Base-by-base conservation (phyloP, 1,140 invertebrate genomes). In the Thaumetopoea pityocampa region DNA sequence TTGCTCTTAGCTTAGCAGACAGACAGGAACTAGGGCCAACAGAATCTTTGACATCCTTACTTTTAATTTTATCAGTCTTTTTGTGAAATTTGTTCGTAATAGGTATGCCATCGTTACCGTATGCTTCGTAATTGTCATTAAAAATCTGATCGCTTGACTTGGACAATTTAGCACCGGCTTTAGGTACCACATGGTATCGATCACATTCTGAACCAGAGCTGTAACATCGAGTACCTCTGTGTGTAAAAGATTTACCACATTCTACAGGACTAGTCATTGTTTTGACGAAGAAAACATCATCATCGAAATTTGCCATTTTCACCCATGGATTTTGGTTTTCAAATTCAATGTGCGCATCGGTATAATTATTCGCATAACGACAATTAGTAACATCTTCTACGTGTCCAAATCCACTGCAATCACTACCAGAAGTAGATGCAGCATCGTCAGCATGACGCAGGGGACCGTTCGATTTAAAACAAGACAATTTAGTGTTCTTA, bases 401-500 rank as follows among this genome's bases (percentile, higher is more conserved):
- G 9, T 63, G 85, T 46, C 82, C 85, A 14, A 87, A 86, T n/a
- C 85, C 85, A 36, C 83, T 86, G 45, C 84, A 89, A 63, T 86
- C 84, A 44, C 83, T 86, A 35, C 80, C 84, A 9, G 85, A 86
- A 0, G 85, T 85, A 2, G 83, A 85, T 3, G 79, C 70, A 9
- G 85, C 77, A 36, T 86, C 85, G 41, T 86, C 84, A n/a, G 70
- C 71, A 28, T 78, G 77, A 7, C 79, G 67, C 17, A 84, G 51
- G 23, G 82, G 68, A 12, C 67, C 79, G 38, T 83, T 84, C 7
- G 88, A 88, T 51, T 87, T 87, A 67, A 92, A 90, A 64, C 90
- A 91, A 2, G 89, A 91, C 19, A 92, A 67, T 60, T 89, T 88
- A 4, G 90, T 92, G 54, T 90, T 91, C 65, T 91, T 91, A 1